phyloP scores from a whole-genome alignment of 1,140 invertebrate species.

The Thaumetopoea pityocampa region DNA sequence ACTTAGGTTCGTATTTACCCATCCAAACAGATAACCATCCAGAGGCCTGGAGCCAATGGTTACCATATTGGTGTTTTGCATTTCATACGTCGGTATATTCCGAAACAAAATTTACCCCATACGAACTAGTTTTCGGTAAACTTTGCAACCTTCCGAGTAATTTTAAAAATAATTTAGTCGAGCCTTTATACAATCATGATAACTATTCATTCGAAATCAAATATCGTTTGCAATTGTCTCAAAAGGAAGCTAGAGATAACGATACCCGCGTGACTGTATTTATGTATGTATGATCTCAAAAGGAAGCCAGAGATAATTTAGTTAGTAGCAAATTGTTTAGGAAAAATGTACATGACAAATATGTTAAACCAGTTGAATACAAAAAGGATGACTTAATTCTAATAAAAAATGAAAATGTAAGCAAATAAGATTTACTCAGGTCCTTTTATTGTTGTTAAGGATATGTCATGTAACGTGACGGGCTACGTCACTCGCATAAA shows the following conservation, averaged over 20 bases:
- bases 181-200: constrained; percentile 12
- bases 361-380: constrained; percentile 12
- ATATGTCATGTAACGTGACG: constrained; percentile 1
- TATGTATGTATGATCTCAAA: neutral
- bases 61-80: constrained; percentile 24
- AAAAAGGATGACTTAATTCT: constrained; percentile 16
- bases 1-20: constrained; percentile 19
- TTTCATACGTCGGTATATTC: constrained; percentile 20
- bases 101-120: constrained; percentile 21
- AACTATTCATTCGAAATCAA: constrained; percentile 11
- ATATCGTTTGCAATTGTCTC: neutral
- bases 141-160: constrained; percentile 7
- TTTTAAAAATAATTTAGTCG: neutral
- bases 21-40: constrained; percentile 12
- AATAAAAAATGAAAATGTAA: constrained; percentile 12
- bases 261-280: too few species aligned
- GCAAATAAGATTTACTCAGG: constrained; percentile 13
- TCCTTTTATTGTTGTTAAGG: constrained; percentile 10
- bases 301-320: constrained; percentile 16
- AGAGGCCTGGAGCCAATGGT: constrained; percentile 18
- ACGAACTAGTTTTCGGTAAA: constrained; percentile 22
- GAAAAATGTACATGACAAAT: constrained; percentile 13
- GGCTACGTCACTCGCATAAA: too few species aligned
- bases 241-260: constrained; percentile 5
- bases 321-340: constrained; percentile 8